Base-by-base conservation (phyloP, 2,888 invertebrate genomes). In the Arctia plantaginis region DNA sequence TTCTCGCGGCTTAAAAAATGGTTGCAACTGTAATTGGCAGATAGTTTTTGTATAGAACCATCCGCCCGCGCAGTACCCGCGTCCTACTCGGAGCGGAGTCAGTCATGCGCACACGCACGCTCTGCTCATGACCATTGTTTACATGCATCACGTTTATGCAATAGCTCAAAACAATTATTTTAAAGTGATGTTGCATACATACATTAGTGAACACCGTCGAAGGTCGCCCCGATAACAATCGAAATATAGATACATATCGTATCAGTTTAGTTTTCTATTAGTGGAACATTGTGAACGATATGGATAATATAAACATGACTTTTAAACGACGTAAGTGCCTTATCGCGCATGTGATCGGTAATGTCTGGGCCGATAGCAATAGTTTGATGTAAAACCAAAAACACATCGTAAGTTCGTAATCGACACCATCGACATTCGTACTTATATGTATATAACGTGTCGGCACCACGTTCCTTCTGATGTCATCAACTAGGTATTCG, bases 1-100 rank as follows among this genome's bases (percentile, higher is more conserved):
- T 95, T 94, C 95, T 94, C 94, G 92, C 91, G 90, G 83, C 81
- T 90, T 89, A 93, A 93, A 94, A 94, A 94, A 92, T 92, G 89
- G 91, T 89, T 85, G 91, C 92, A 91, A 89, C 92, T 90, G 90
- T 94, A 95, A 94, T 94, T 93, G 94, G 91, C 88, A 87, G 83
- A 82, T 82, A 73, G 87, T 92, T 93, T 93, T 93, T 93, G 90
- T 86, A 82, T 27, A 12, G 79, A 67, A 41, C 66, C 72, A 62
- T 23, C 62, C 59, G 59, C 71, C 66, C 70, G 55, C 27, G 73
- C 72, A 55, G 70, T 69, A 67, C 66, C 77, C 55, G 74, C 74
- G 72, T 67, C 79, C 64, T 59, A 47, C 62, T 65, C 55, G 72
- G 18, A 33, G 68, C 81, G 47, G 18, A 68, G 66, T 64, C 66